Conservation (phyloP, 2,888 invertebrate species). For the Stenurella melanura region DNA sequence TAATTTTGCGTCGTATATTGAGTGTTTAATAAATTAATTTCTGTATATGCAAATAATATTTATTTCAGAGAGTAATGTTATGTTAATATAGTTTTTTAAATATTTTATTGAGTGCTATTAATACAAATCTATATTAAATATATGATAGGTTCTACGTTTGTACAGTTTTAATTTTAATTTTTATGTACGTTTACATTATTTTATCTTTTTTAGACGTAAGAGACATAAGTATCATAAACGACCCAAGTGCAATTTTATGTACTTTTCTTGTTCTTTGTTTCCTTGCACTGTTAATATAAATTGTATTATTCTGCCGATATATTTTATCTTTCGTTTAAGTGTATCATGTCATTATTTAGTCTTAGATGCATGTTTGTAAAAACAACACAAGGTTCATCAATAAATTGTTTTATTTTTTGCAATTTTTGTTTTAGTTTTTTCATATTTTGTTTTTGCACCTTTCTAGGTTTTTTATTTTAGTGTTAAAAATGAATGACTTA, state of each 20-base stretch:
- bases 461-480: conserved; percentile 72
- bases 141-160: conserved; percentile 31
- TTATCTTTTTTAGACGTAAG: conserved; percentile 34
- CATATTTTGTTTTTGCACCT: conserved; percentile 71
- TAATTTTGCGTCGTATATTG: conserved; percentile 35
- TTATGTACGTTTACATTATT: conserved; percentile 22
- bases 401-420: conserved; percentile 65
- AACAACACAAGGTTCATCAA: conserved; percentile 55
- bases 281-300: conserved; percentile 42
- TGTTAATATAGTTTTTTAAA: conserved; percentile 35
- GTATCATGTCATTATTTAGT: conserved; percentile 51
- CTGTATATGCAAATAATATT: conserved; percentile 35
- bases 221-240: conserved; percentile 22
- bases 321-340: conserved; percentile 47
- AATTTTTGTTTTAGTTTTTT: conserved; percentile 63
- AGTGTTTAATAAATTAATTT: conserved; percentile 5
- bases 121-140: conserved; percentile 3
- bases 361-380: conserved; percentile 56
- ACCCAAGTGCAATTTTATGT: conserved; percentile 44
- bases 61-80: conserved; percentile 35
- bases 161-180: conserved; percentile 34
- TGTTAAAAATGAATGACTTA: conserved; percentile 42
- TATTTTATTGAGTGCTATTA: conserved; percentile 31
- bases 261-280: conserved; percentile 50
- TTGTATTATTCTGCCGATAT: conserved; percentile 31